These are phyloP conservation scores for Nesidiocoris tenuis DNA, from an alignment of 2,888 invertebrate genomes.

Conservation along the genomic window DNA sequence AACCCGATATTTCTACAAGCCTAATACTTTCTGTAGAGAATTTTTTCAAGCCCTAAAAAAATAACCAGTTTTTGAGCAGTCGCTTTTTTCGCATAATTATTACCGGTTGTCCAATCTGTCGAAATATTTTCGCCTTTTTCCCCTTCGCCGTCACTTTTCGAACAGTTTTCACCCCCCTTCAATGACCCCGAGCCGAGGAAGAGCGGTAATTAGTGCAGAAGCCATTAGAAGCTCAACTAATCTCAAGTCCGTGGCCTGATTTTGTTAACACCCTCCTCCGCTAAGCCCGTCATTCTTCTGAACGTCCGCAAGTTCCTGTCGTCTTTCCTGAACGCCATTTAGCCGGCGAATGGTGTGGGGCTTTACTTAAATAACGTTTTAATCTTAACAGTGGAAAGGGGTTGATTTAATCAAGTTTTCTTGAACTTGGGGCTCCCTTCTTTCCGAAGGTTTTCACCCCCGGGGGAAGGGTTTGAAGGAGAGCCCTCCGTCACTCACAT, in stretches of 20 bases:
- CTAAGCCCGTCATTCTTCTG: background rate
- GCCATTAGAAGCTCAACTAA: constrained; percentile 32
- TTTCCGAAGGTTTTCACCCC: background rate
- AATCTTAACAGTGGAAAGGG: constrained; percentile 23
- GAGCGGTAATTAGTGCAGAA: constrained; percentile 31
- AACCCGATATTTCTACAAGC: too few species aligned
- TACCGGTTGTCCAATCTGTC: too few species aligned
- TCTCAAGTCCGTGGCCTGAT: constrained; percentile 27
- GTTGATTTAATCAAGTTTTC: constrained; percentile 26
- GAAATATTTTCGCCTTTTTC: background rate
- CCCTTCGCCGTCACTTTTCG: background rate
- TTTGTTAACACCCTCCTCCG: constrained; percentile 24
- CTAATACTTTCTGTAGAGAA: too few species aligned
- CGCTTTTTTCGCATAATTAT: too few species aligned
- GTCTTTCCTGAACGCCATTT: background rate
- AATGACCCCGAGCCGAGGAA: background rate
- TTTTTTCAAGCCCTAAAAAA: too few species aligned
- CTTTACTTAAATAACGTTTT: constrained; percentile 37
- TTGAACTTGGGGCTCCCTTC: background rate
- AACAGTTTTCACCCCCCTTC: background rate
- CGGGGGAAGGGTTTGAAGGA: background rate
- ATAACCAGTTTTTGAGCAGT: too few species aligned
- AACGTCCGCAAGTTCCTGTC: background rate
- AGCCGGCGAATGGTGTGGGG: background rate
- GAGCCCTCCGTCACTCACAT: constrained; percentile 16